Conservation (phyloP, 2,113 vertebrate species). For the Thinocorus orbignyianus region DNA sequence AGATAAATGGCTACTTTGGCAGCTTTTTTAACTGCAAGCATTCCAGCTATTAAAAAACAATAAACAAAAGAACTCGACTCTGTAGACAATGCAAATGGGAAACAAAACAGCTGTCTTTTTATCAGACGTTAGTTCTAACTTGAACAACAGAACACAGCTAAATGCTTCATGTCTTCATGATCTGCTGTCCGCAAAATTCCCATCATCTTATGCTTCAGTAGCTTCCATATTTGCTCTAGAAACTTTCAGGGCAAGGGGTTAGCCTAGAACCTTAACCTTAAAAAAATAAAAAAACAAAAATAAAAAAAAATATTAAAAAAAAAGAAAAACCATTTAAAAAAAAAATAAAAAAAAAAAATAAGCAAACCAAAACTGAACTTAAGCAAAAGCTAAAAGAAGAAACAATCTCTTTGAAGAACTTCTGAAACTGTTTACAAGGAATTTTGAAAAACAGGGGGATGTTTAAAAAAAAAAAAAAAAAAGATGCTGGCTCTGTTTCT, state of each 20-base stretch:
- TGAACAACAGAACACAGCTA: slow-evolving; percentile 66
- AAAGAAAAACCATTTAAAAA: background rate
- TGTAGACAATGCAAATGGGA: slow-evolving; percentile 71
- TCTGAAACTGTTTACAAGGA: slow-evolving; percentile 99
- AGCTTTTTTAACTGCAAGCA: slow-evolving; percentile 90
- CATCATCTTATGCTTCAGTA: slow-evolving; percentile 80
- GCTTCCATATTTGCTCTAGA: slow-evolving; percentile 83
- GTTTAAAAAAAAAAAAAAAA: slow-evolving; percentile 92
- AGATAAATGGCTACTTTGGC: slow-evolving; percentile 85
- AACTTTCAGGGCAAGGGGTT: slow-evolving; percentile 82
- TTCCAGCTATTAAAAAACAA: slow-evolving; percentile 75
- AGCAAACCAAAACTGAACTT: too few relatives aligned
- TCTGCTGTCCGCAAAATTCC: slow-evolving; percentile 74
- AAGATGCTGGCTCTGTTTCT: slow-evolving; percentile 94
- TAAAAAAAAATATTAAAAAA: slow-evolving; percentile 2
- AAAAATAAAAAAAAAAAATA: background rate
- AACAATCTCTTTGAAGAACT: slow-evolving; percentile 86
- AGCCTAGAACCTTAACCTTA: slow-evolving; percentile 83
- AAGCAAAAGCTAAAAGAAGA: background rate
- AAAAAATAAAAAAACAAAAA: background rate
- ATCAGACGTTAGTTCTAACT: slow-evolving; percentile 57
- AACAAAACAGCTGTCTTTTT: slow-evolving; percentile 68
- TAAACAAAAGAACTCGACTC: slow-evolving; percentile 48
- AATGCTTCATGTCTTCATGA: slow-evolving; percentile 73
- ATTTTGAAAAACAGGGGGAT: slow-evolving; percentile 91